These are phyloP conservation scores for Leucozona laternaria DNA, from an alignment of 2,888 invertebrate species.

Conservation along the genomic window DNA sequence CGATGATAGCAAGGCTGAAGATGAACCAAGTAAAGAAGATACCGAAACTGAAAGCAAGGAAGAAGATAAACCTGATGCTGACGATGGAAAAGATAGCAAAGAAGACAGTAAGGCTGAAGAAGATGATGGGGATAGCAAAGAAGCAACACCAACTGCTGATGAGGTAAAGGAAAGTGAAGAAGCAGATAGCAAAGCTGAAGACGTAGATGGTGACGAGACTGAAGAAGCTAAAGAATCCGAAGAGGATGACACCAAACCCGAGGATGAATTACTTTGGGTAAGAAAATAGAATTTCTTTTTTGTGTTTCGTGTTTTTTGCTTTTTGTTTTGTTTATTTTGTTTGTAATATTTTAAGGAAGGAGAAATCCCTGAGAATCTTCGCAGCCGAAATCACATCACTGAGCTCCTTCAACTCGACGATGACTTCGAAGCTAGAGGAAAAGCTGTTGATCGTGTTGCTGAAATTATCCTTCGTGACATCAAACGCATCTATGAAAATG, in stretches of 20 bases:
- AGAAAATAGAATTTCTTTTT: conserved; percentile 64
- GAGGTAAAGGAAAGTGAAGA: conserved; percentile 78
- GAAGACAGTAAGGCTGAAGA: conserved; percentile 79
- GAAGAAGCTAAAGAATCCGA: conserved; percentile 79
- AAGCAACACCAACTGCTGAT: conserved; percentile 73
- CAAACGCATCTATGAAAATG: conserved; percentile 93
- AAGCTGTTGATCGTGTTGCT: conserved; percentile 89
- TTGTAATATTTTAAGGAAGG: conserved; percentile 85
- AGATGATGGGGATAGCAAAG: conserved; percentile 81
- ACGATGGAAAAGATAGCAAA: conserved; percentile 76
- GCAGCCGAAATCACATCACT: conserved; percentile 91
- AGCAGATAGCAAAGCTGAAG: conserved; percentile 77
- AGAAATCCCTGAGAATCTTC: conserved; percentile 90
- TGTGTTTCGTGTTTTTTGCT: neutral
- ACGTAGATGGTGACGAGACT: conserved; percentile 65
- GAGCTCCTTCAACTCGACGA: conserved; percentile 92
- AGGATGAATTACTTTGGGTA: conserved; percentile 87
- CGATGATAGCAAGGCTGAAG: conserved; percentile 80
- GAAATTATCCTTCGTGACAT: conserved; percentile 92
- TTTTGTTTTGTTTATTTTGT: neutral
- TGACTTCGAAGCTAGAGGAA: conserved; percentile 89
- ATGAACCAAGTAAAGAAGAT: conserved; percentile 78
- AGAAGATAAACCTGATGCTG: conserved; percentile 72
- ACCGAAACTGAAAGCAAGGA: conserved; percentile 80
- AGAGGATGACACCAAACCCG: conserved; percentile 85